A percentile compares a stretch with the other conserved stretches of the same genome.
Evolutionary conservation across 2,888 invertebrate genomes (phyloP).

Genomic region (Meloe dianella): DNA sequence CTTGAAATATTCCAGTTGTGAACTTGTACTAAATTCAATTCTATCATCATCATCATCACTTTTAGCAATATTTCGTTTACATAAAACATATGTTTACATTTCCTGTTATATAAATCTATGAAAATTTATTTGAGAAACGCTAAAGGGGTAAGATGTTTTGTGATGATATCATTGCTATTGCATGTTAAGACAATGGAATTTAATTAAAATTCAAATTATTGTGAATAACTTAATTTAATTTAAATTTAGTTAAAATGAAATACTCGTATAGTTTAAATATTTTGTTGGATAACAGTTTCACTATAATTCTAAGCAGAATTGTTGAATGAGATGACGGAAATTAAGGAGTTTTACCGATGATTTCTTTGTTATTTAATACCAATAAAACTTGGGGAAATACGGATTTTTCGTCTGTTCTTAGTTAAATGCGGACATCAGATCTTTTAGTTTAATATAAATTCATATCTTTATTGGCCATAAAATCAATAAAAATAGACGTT

Average conservation of each 20-base stretch:
- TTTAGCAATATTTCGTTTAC: neutral
- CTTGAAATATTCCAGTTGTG: constrained; percentile 24
- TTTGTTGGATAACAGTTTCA: neutral
- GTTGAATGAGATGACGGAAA: too few relatives aligned
- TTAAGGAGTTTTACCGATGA: too few relatives aligned
- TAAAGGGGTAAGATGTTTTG: neutral
- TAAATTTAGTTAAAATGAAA: neutral
- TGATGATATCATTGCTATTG: neutral
- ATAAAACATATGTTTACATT: neutral
- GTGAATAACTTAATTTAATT: neutral
- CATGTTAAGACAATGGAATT: neutral
- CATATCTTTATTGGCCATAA: constrained; percentile 1
- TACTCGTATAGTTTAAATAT: neutral
- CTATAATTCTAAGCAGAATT: too few relatives aligned
- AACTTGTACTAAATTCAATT: constrained; percentile 8
- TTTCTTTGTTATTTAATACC: too few relatives aligned
- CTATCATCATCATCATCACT: neutral
- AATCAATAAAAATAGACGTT: neutral
- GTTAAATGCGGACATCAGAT: neutral
- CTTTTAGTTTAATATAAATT: neutral
- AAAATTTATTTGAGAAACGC: neutral
- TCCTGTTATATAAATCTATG: neutral
- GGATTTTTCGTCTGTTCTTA: neutral
- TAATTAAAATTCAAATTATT: constrained; percentile 3
- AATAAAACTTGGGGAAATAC: too few relatives aligned